Conservation (phyloP, 2,797 vertebrate genomes). For the Botia kubotai region DNA sequence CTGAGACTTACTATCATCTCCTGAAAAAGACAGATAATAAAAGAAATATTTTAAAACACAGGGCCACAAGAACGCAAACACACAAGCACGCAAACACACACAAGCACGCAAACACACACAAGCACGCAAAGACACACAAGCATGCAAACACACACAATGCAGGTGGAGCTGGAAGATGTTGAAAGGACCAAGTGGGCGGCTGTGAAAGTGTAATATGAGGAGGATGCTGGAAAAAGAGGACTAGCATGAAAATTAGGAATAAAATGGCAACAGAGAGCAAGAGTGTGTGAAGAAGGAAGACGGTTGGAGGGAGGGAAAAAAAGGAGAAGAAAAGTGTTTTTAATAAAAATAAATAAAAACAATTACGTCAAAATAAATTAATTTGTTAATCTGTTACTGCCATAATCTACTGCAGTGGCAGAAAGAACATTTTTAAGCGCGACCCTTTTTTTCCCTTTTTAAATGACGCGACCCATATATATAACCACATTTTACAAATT, state of each 20-base stretch:
- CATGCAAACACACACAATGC: slow-evolving; percentile 1
- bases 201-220: slow-evolving; percentile 62
- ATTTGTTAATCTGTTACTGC: too few relatives aligned
- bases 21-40: too few relatives aligned
- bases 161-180: slow-evolving; percentile 47
- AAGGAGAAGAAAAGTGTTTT: slow-evolving; percentile 75
- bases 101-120: not conserved
- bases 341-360: slow-evolving; percentile 80
- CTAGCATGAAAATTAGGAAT: slow-evolving; percentile 57
- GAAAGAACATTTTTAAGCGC: too few relatives aligned
- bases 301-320: slow-evolving; percentile 23
- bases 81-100: slow-evolving; percentile 11
- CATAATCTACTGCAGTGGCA: too few relatives aligned
- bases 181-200: slow-evolving; percentile 59
- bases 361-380: slow-evolving; percentile 49
- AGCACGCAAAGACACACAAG: not conserved
- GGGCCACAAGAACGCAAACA: slow-evolving; percentile 1
- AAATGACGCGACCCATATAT: too few relatives aligned
- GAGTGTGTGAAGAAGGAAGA: not conserved
- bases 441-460: too few relatives aligned
- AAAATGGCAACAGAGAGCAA: slow-evolving; percentile 58
- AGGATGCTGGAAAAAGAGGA: slow-evolving; percentile 57
- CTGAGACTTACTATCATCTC: too few relatives aligned
- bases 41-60: too few relatives aligned
- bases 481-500: too few relatives aligned